phyloP scores from a whole-genome alignment of 2,113 vertebrate species.

The Grus americana region DNA sequence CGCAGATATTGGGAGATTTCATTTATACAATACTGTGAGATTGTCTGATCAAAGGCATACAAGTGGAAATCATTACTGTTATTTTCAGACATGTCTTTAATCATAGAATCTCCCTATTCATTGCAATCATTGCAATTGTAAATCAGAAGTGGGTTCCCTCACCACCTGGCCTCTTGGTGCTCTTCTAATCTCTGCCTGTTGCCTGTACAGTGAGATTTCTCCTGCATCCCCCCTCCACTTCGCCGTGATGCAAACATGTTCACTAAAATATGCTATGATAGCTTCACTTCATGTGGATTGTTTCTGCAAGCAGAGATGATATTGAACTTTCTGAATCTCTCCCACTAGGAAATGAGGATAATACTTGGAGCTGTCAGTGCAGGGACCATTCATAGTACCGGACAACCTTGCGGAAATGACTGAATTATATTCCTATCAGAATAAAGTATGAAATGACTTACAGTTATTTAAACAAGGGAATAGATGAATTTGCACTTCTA shows the following conservation, averaged over 20 bases:
- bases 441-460: conserved; percentile 19
- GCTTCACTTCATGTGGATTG: conserved; percentile 4
- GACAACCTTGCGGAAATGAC: conserved; percentile 15
- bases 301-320: conserved; percentile 12
- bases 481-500: not conserved
- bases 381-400: not conserved
- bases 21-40: conserved; percentile 40
- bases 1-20: conserved; percentile 26
- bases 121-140: conserved; percentile 47
- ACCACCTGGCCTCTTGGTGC: conserved; percentile 47
- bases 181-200: conserved; percentile 21
- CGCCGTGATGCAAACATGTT: rapidly evolving
- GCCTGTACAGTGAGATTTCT: not conserved
- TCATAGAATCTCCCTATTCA: conserved; percentile 56
- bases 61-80: conserved; percentile 64
- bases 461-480: not conserved
- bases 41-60: conserved; percentile 58
- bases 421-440: not conserved
- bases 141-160: conserved; percentile 22
- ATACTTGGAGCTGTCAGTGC: conserved; percentile 19
- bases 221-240: not conserved
- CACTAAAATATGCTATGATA: not conserved
- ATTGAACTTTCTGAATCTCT: conserved; percentile 23
- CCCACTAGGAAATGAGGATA: not conserved
- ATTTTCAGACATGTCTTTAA: conserved; percentile 57